Evolutionary conservation across 2,888 invertebrate species (phyloP).

Genomic region (Himalopsyche anomala): DNA sequence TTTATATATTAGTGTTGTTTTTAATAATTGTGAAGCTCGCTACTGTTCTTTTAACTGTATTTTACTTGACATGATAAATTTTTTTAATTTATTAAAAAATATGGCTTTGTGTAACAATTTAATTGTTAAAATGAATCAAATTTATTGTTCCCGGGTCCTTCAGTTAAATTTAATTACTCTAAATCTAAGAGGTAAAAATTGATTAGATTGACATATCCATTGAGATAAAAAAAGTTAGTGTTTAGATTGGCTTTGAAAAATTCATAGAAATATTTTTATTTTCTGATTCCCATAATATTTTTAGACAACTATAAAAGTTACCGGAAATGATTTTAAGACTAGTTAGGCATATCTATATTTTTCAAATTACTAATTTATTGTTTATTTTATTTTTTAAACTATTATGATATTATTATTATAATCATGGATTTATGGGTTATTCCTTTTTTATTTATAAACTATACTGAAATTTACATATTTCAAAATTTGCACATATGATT

Average conservation of each 20-base stretch:
- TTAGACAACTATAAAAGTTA: background rate
- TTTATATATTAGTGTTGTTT: too few relatives aligned
- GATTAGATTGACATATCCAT: conserved; percentile 24
- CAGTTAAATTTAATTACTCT: conserved; percentile 15
- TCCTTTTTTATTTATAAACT: too few relatives aligned
- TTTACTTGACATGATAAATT: too few relatives aligned
- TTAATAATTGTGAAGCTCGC: too few relatives aligned
- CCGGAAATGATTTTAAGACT: conserved; percentile 1
- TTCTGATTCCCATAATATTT: conserved; percentile 15
- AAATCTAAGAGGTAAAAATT: conserved; percentile 21
- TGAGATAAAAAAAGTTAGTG: conserved; percentile 37
- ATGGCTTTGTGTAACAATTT: background rate
- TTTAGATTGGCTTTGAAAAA: background rate
- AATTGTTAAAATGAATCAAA: too few relatives aligned
- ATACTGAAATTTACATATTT: too few relatives aligned
- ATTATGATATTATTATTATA: too few relatives aligned
- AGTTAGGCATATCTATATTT: background rate
- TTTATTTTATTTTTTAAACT: background rate
- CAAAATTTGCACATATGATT: too few relatives aligned
- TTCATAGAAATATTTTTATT: background rate
- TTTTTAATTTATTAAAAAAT: too few relatives aligned
- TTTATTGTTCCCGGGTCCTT: background rate
- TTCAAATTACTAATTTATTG: background rate
- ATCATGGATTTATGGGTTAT: too few relatives aligned
- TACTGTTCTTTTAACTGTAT: too few relatives aligned